A percentile compares a stretch with the other conserved stretches of the same genome.
Evolutionary conservation across 2,113 vertebrate species (phyloP).

Genomic region (Anser brachyrhynchus): DNA sequence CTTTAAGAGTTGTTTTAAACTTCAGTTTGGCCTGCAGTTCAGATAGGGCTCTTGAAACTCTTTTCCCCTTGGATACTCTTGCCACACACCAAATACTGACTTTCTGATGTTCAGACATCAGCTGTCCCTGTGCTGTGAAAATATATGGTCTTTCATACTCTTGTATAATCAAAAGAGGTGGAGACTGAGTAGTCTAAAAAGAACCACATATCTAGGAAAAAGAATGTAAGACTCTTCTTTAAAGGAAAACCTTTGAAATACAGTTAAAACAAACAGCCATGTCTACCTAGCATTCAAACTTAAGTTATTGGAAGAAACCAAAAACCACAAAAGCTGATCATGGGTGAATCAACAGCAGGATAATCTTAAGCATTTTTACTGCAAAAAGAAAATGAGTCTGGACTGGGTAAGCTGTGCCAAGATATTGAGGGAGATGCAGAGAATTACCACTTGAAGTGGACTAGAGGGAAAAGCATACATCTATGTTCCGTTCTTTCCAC

Average conservation of each 20-base stretch:
- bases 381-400: neutral
- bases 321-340: neutral
- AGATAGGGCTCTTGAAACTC: neutral
- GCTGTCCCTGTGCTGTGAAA: neutral
- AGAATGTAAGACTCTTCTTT: neutral
- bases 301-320: neutral
- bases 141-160: neutral
- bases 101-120: neutral
- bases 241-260: neutral
- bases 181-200: neutral
- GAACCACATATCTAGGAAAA: neutral
- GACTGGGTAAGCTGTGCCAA: accelerated
- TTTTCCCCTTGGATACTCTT: neutral
- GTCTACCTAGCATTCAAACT: neutral
- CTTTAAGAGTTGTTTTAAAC: neutral
- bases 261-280: neutral
- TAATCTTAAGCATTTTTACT: neutral
- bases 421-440: neutral
- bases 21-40: neutral
- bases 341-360: neutral
- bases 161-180: neutral
- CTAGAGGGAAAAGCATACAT: neutral
- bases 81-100: neutral
- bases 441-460: neutral
- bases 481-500: neutral